Conservation (phyloP, 1,140 invertebrate species). For the Lepidurus apus region DNA sequence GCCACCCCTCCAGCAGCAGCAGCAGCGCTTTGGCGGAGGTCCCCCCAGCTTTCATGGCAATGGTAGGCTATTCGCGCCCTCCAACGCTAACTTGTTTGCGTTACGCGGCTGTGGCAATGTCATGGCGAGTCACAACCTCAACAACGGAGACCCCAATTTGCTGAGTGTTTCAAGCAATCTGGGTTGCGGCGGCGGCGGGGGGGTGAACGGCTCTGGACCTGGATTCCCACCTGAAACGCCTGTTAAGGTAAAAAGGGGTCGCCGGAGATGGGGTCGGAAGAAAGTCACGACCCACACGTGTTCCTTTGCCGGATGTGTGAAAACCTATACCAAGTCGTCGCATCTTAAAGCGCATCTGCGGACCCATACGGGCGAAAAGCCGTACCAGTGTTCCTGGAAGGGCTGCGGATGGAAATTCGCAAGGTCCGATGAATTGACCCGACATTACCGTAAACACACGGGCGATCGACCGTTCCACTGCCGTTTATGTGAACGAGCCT, state of each 20-base stretch:
- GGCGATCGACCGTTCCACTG: constrained; percentile 56
- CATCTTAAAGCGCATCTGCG: constrained; percentile 62
- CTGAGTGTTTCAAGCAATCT: background rate
- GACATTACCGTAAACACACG: constrained; percentile 56
- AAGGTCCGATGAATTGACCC: constrained; percentile 60
- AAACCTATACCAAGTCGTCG: constrained; percentile 63
- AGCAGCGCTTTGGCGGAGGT: background rate
- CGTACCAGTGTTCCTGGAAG: constrained; percentile 73
- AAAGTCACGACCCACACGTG: constrained; percentile 56
- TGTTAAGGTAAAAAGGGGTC: constrained; percentile 42
- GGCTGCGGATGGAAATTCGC: constrained; percentile 67
- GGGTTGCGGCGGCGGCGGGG: background rate
- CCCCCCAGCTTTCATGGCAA: background rate
- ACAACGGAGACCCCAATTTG: background rate
- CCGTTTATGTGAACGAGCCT: constrained; percentile 54
- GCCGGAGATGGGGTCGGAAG: constrained; percentile 51
- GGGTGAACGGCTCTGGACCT: background rate
- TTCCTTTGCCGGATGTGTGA: constrained; percentile 56
- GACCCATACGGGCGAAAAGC: constrained; percentile 61
- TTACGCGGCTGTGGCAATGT: background rate
- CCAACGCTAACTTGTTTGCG: background rate
- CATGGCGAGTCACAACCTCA: background rate
- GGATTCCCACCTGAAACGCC: constrained; percentile 12
- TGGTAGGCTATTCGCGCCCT: background rate
- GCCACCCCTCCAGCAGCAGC: background rate